Percentiles rank a stretch among this genome's conserved stretches.
Evolutionary conservation across 2,113 vertebrate species (phyloP).

Genomic region (Anas platyrhynchos): DNA sequence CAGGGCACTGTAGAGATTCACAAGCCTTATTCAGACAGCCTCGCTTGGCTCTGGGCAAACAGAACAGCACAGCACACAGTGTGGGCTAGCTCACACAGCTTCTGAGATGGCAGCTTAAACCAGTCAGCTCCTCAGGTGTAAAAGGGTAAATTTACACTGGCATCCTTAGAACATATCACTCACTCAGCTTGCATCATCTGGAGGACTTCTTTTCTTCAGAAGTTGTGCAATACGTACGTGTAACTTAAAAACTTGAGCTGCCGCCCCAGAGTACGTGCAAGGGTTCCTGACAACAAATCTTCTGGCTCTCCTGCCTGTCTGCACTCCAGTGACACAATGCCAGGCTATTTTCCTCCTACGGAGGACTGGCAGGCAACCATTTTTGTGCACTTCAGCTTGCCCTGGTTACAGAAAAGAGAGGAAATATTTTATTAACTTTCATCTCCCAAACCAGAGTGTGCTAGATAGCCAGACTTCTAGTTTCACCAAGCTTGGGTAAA

Average conservation of each 20-base stretch:
- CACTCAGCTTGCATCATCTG: not conserved
- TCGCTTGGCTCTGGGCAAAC: slow-evolving; percentile 7
- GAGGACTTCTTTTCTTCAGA: not conserved
- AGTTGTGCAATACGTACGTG: not conserved
- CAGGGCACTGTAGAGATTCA: slow-evolving; percentile 45
- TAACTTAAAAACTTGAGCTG: not conserved
- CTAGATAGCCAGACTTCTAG: not conserved
- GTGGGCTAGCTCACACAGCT: not conserved
- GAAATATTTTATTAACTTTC: slow-evolving; percentile 32
- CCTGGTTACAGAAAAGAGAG: not conserved
- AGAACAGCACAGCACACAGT: not conserved
- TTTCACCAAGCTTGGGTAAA: not conserved
- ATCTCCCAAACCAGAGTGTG: not conserved
- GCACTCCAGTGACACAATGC: not conserved
- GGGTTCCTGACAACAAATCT: not conserved
- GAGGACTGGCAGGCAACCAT: not conserved
- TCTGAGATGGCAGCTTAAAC: not conserved
- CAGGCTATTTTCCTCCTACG: not conserved
- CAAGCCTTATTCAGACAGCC: slow-evolving; percentile 40
- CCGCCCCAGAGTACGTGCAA: not conserved
- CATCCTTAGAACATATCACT: not conserved
- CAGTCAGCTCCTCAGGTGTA: not conserved
- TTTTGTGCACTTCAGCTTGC: slow-evolving; percentile 5
- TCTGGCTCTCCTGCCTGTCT: not conserved
- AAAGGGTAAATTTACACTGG: not conserved